Evolutionary conservation across 2,888 invertebrate species (phyloP).

Genomic region (Boloria euphrosyne): DNA sequence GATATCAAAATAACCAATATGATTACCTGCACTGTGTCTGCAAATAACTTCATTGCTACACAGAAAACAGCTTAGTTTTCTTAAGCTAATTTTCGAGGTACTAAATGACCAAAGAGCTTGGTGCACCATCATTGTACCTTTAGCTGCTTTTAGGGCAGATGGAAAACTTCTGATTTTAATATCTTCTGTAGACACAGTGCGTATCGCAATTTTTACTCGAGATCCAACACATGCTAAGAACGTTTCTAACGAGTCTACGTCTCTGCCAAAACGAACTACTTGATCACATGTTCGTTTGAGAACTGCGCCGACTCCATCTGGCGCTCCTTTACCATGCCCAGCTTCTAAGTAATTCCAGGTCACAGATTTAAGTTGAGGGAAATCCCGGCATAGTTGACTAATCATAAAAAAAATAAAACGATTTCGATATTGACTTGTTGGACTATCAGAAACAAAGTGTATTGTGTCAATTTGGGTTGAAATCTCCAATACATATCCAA

Average conservation of each 20-base stretch:
- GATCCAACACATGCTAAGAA: constrained; percentile 3
- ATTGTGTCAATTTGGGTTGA: constrained; percentile 25
- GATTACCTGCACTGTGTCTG: not conserved
- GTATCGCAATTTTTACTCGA: too few species aligned
- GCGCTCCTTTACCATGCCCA: constrained; percentile 40
- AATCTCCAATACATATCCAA: too few species aligned
- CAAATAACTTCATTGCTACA: not conserved
- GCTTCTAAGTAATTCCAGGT: constrained; percentile 40
- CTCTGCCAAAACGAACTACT: constrained; percentile 21
- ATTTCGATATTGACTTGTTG: constrained; percentile 39
- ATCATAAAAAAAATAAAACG: constrained; percentile 30
- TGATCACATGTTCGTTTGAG: constrained; percentile 35
- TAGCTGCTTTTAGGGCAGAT: not conserved
- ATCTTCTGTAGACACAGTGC: too few species aligned
- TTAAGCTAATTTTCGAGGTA: not conserved
- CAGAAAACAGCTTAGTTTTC: constrained; percentile 1
- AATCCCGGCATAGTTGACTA: constrained; percentile 26
- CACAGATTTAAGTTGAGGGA: constrained; percentile 27
- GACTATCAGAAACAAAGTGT: constrained; percentile 34
- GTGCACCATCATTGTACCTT: not conserved
- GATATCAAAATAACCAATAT: constrained; percentile 4
- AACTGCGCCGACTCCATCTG: constrained; percentile 39
- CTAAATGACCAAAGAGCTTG: constrained; percentile 7
- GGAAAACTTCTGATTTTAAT: constrained; percentile 4
- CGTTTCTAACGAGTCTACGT: constrained; percentile 22